Evolutionary conservation across 2,797 vertebrate species (phyloP).

Genomic region (Tragopan temminckii): DNA sequence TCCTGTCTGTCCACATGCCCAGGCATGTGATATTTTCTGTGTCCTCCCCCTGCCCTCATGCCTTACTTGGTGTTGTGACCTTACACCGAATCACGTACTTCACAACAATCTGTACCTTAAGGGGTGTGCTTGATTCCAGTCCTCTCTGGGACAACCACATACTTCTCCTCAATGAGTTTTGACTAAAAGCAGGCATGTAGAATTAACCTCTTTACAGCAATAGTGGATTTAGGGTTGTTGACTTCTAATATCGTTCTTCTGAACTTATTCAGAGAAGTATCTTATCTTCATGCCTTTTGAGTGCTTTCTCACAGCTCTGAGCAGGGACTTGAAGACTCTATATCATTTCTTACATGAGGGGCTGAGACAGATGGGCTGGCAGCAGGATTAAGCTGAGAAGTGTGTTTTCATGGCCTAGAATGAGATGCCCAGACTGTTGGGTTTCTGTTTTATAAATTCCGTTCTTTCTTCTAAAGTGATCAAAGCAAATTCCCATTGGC

Average conservation of each 20-base stretch:
- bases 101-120: neutral
- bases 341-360: neutral
- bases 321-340: neutral
- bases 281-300: neutral
- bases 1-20: neutral
- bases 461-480: neutral
- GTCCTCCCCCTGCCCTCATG: fast-evolving
- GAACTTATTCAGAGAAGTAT: neutral
- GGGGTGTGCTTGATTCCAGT: neutral
- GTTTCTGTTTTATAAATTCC: neutral
- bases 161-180: neutral
- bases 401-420: neutral
- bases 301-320: neutral
- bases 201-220: neutral
- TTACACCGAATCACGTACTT: neutral
- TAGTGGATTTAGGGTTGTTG: neutral
- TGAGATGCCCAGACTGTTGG: neutral
- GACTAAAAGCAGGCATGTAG: neutral
- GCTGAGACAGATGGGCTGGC: neutral
- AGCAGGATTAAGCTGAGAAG: neutral
- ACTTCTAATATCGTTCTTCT: neutral
- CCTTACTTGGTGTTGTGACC: fast-evolving
- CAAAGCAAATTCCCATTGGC: neutral
- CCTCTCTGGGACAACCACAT: neutral
- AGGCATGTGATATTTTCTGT: neutral